Base-by-base conservation (phyloP, 2,888 invertebrate genomes). In the Eretmocerus hayati region DNA sequence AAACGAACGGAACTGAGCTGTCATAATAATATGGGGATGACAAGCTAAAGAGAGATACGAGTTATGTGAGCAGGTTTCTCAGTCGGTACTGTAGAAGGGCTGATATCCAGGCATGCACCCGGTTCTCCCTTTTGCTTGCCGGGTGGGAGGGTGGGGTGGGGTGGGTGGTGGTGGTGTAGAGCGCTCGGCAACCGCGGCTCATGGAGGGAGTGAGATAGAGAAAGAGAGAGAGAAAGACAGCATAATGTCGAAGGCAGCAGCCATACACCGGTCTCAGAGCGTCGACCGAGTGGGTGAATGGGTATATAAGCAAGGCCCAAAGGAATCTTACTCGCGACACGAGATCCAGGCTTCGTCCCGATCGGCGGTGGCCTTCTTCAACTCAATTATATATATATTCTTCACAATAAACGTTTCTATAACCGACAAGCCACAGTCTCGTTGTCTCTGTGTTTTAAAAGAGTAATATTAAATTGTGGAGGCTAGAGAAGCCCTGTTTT, bases 301-400 rank as follows among this genome's bases (percentile, higher is more conserved):
- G 64, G 66, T 71, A 71, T 71, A 71, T 67, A 71, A 71, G 63
- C 68, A 62, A 62, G 61, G 63, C 62, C 66, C 62, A 63, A 62
- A 56, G 61, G 61, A 66, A 63, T 67, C 66, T 58, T 59, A 58
- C 65, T 64, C 67, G n/a, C n/a, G 69, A 70, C 68, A 70, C 64
- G 69, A 66, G 67, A 68, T 62, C 66, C 67, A 67, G 69, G 65
- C 70, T 66, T 69, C 69, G 61, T 63, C 62, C 61, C 63, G 51
- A n/a, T n/a, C n/a, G n/a, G n/a, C n/a, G n/a, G n/a, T n/a, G n/a
- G n/a, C n/a, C n/a, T n/a, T n/a, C n/a, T n/a, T n/a, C n/a, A n/a
- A n/a, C n/a, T n/a, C n/a, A n/a, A n/a, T n/a, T n/a, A n/a, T n/a
- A n/a, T n/a, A n/a, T n/a, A n/a, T n/a, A n/a, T n/a, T n/a, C n/a